phyloP scores from a whole-genome alignment of 2,888 invertebrate genomes.

The Cosmopolites sordidus region DNA sequence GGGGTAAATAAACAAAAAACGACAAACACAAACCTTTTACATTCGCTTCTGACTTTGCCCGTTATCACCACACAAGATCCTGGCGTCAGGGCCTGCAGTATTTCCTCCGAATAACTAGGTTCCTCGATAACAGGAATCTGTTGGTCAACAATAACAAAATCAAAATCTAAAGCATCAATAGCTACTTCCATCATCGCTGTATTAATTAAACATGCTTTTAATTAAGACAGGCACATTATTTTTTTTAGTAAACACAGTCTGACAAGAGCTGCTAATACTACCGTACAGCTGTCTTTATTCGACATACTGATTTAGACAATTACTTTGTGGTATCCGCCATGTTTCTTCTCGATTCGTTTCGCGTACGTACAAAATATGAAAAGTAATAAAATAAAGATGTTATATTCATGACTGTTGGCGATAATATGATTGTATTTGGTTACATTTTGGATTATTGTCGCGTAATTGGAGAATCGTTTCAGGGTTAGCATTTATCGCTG shows the following conservation, averaged over 20 bases:
- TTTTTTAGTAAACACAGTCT: too few relatives aligned
- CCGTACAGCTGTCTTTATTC: conserved; percentile 8
- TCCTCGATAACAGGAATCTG: conserved; percentile 29
- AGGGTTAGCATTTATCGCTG: too few relatives aligned
- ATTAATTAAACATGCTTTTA: not conserved
- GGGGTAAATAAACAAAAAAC: too few relatives aligned
- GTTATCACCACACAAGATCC: conserved; percentile 37
- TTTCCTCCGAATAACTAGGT: conserved; percentile 31
- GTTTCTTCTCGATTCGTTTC: conserved; percentile 8
- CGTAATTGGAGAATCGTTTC: too few relatives aligned
- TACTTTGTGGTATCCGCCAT: conserved; percentile 11
- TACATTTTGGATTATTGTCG: too few relatives aligned
- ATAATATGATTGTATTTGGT: not conserved
- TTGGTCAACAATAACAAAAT: conserved; percentile 33
- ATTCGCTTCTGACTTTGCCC: conserved; percentile 32
- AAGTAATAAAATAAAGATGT: conserved; percentile 2
- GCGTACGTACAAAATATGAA: conserved; percentile 4
- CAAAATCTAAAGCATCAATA: conserved; percentile 31
- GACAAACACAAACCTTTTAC: conserved; percentile 38
- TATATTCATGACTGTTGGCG: conserved; percentile 4
- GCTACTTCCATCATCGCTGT: conserved; percentile 28
- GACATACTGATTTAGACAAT: conserved; percentile 4
- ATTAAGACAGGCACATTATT: too few relatives aligned
- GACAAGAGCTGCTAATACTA: conserved; percentile 2
- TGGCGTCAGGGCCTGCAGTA: conserved; percentile 33